Evolutionary conservation across 1,140 invertebrate species (phyloP).

Genomic region (Yoshiicerus persimilis): DNA sequence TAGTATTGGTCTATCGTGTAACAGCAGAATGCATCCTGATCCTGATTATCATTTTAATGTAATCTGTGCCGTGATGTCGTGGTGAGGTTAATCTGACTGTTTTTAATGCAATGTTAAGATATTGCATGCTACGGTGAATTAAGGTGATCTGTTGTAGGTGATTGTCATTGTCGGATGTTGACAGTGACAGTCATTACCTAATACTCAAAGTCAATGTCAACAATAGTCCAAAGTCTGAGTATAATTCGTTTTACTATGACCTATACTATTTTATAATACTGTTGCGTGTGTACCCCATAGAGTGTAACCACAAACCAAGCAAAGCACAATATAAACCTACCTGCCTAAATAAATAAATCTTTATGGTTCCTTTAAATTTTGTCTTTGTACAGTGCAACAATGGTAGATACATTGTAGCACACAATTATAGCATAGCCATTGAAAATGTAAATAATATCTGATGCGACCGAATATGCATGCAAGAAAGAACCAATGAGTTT

Average conservation of each 20-base stretch:
- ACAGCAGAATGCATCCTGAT: neutral
- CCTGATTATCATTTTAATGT: neutral
- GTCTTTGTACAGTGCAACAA: neutral
- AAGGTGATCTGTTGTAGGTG: neutral
- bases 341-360: neutral
- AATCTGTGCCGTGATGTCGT: neutral
- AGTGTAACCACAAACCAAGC: neutral
- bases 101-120: neutral
- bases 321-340: too few relatives aligned
- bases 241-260: neutral
- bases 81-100: neutral
- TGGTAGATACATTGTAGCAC: neutral
- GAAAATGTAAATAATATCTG: too few relatives aligned
- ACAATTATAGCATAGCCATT: neutral
- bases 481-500: too few relatives aligned
- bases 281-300: too few relatives aligned
- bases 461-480: too few relatives aligned
- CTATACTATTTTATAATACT: too few relatives aligned
- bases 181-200: conserved; percentile 5
- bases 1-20: too few relatives aligned
- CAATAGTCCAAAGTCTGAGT: neutral
- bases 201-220: neutral
- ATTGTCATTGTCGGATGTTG: neutral
- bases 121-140: neutral
- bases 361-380: neutral